Base-by-base conservation (phyloP, 2,113 vertebrate species). In the Chunga burmeisteri region DNA sequence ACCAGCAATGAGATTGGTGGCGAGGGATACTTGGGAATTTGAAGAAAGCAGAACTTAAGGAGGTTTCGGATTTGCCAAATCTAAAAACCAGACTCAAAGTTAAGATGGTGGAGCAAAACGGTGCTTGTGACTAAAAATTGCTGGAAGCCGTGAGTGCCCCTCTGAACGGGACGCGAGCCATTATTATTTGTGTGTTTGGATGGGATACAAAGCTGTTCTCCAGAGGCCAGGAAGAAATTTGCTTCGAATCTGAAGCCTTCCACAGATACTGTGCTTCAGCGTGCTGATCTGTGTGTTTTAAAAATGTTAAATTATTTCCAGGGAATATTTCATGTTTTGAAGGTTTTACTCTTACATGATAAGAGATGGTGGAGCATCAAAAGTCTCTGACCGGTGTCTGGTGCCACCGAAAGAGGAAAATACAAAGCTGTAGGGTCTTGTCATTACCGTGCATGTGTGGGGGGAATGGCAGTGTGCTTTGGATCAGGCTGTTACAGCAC, bases 381-480 rank as follows among this genome's bases (percentile, higher is more conserved):
- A 94, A 86, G 19, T 34, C 22, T 58, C 29, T 70, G 49, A n/a
- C 23, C 4, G 9, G 65, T 49, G 32, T 19, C 53, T 53, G 38
- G 21, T 88, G 56, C 42, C 55, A 71, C 32, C 71, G 32, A 80
- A 86, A 2, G 15, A 59, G 15, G 34, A 52, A 94, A 95, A 68
- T 20, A 58, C 18, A 91, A 93, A 95, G 50, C 62, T 90, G 70
- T 66, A 58, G 36, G 58, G 83, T 77, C 71, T 70, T 68, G 78
- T 56, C 89, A 47, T 58, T 71, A 70, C n/a, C 2, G 9, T 66
- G 66, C n/a, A 20, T 20, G 42, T 59, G 89, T 18, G n/a, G 49
- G 71, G 81, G 67, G 62, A 80, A 90, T n/a, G 55, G 71, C 71
- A 87, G 81, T 17, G 74, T 58, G 78, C 61, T 95, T 95, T 95